Evolutionary conservation across 1,140 invertebrate species (phyloP), one percentile per base, ranked within the genome.

Genomic region (Pseudoatta argentina): DNA sequence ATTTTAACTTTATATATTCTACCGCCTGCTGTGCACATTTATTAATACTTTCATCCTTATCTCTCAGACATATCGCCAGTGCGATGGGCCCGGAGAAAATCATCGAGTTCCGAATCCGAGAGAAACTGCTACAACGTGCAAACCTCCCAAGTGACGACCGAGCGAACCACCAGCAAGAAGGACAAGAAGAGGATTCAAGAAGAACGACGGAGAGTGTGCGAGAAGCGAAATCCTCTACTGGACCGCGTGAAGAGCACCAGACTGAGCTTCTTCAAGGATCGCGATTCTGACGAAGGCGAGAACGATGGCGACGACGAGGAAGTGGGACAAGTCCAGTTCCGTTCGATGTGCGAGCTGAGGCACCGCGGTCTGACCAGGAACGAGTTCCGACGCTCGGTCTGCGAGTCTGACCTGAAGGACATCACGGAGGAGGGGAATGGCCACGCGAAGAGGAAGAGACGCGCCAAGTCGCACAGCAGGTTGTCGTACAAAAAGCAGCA

Each of bases 171-270:
- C 59, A 92, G 89, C n/a, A 95, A 95, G 92, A 96, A 95, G 91
- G 95, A 94, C 64, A 93, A 94, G 71, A 94, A 93, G 48, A 91
- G 90, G 24, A 93, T 93, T 6, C 93, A 95, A 92, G 96, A 92
- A 92, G 95, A 93, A 93, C 95, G 93, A 90, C 95, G 93, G 94
- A 95, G 94, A 93, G 96, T 91, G 69, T 95, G 96, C 90, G 97
- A 97, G 93, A 97, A 96, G 91, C 94, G 96, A 63, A 97, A 97
- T 91, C 97, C 97, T 2, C 95, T 97, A 57, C 94, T 97, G 30
- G 97, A 97, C 85, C 96, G 96, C 90, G 97, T 97, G 2, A 97
- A 97, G 92, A 97, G 97, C 89, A 97, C 97, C 10, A 96, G 96
- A 91, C 93, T 97, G 55, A 97, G 96, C 5, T 97, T 97, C 92